Percentiles rank a stretch among this genome's conserved stretches.
phyloP scores from a whole-genome alignment of 2,888 invertebrate species.

The Agonum fuliginosum region DNA sequence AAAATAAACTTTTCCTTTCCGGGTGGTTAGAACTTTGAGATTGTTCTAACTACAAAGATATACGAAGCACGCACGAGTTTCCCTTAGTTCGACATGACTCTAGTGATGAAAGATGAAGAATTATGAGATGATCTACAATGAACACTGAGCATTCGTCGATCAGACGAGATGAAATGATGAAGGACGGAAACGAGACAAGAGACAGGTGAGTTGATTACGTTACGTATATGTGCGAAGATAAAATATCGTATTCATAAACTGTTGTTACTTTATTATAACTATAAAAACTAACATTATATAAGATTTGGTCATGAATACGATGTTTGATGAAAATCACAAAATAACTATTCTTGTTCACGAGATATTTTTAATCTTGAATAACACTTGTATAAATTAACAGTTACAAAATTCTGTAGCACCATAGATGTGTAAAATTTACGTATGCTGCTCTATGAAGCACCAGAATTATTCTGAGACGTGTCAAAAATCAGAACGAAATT shows the following conservation, averaged over 20 bases:
- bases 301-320: conserved; percentile 38
- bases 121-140: conserved; percentile 11
- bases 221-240: conserved; percentile 37
- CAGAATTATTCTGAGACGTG: conserved; percentile 70
- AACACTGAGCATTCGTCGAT: no score
- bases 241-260: conserved; percentile 33
- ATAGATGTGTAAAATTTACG: conserved; percentile 66
- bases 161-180: background rate
- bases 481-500: conserved; percentile 69
- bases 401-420: conserved; percentile 70
- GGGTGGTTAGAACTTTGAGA: conserved; percentile 10
- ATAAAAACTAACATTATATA: conserved; percentile 9
- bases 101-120: conserved; percentile 42
- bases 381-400: conserved; percentile 49
- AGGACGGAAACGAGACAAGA: conserved; percentile 37
- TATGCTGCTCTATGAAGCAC: conserved; percentile 70
- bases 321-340: conserved; percentile 30
- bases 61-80: conserved; percentile 44
- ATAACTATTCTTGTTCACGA: conserved; percentile 26
- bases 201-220: conserved; percentile 11
- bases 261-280: conserved; percentile 1
- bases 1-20: conserved; percentile 53
- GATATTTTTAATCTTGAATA: conserved; percentile 27
- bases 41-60: conserved; percentile 23
- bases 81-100: conserved; percentile 39